Evolutionary conservation across 2,797 vertebrate genomes (phyloP).

Genomic region (Melanotaenia trifasciata): DNA sequence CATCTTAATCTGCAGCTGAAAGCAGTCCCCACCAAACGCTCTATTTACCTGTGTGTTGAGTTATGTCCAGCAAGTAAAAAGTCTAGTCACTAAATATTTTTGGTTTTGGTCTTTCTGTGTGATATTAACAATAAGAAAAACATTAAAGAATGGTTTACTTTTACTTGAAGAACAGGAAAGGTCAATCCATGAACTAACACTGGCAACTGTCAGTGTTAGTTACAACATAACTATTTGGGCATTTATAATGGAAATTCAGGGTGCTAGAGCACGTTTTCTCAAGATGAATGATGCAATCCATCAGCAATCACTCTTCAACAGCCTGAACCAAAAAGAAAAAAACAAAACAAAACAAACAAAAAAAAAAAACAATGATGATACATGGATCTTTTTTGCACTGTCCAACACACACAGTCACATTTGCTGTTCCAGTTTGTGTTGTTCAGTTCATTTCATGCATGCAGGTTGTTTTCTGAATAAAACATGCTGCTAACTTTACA

Average conservation of each 20-base stretch:
- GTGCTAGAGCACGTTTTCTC: slow-evolving; percentile 35
- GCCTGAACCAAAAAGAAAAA: slow-evolving; percentile 18
- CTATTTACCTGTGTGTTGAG: slow-evolving; percentile 9
- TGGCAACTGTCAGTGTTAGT: slow-evolving; percentile 6
- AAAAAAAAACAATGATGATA: slow-evolving; percentile 19
- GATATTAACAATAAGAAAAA: slow-evolving; percentile 34
- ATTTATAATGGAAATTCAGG: slow-evolving; percentile 57
- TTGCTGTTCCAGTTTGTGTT: slow-evolving; percentile 6
- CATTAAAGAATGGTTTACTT: slow-evolving; percentile 17
- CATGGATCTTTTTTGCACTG: slow-evolving; percentile 46
- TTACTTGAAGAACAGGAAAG: slow-evolving; percentile 43
- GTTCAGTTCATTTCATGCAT: slow-evolving; percentile 58
- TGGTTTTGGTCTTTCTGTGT: slow-evolving; percentile 33
- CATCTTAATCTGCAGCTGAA: not conserved
- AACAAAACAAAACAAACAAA: too few relatives aligned
- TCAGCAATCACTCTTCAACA: slow-evolving; percentile 21
- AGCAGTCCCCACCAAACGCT: not conserved
- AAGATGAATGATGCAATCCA: slow-evolving; percentile 18
- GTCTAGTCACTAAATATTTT: not conserved
- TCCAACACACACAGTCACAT: slow-evolving; percentile 46
- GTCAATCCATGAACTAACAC: slow-evolving; percentile 50
- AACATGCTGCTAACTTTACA: slow-evolving; percentile 66
- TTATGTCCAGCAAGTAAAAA: not conserved
- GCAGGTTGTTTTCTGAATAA: slow-evolving; percentile 34
- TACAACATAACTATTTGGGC: slow-evolving; percentile 39